Percentiles rank a stretch among this genome's conserved stretches.
Evolutionary conservation across 2,797 vertebrate species (phyloP).

Genomic region (Anguilla pacifica): DNA sequence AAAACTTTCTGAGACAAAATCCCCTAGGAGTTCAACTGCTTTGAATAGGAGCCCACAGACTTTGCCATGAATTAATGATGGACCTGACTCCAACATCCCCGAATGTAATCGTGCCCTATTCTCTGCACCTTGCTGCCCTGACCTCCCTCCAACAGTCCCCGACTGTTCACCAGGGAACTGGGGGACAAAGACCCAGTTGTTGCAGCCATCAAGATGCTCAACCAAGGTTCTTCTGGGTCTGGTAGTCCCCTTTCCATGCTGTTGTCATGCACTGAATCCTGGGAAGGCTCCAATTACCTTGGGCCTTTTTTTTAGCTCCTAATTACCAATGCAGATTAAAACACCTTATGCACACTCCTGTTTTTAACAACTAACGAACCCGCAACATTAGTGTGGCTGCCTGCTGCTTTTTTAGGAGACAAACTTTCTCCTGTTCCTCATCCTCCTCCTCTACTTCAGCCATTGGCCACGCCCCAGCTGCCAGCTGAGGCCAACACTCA

Average conservation of each 20-base stretch:
- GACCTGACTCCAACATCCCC: not conserved
- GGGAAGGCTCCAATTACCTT: not conserved
- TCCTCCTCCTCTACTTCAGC: not conserved
- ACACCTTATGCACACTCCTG: not conserved
- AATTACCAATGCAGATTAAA: not conserved
- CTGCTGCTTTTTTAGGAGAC: not conserved
- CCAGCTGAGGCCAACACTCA: not conserved
- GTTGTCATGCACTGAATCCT: not conserved
- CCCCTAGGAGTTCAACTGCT: not conserved
- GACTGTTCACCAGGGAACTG: not conserved
- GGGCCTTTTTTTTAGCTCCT: not conserved
- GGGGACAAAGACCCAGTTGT: not conserved
- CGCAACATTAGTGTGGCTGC: not conserved
- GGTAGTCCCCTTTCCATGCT: not conserved
- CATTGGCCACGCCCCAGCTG: not conserved
- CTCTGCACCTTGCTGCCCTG: not conserved
- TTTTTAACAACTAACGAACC: not conserved
- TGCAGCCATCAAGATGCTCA: not conserved
- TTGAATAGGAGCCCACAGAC: not conserved
- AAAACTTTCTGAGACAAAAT: conserved; percentile 1
- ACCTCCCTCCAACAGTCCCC: not conserved
- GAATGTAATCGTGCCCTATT: not conserved
- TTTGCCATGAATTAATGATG: not conserved
- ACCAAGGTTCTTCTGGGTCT: not conserved
- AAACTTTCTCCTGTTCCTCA: not conserved